Base-by-base conservation (phyloP, 2,113 vertebrate genomes). In the Oreochromis niloticus region DNA sequence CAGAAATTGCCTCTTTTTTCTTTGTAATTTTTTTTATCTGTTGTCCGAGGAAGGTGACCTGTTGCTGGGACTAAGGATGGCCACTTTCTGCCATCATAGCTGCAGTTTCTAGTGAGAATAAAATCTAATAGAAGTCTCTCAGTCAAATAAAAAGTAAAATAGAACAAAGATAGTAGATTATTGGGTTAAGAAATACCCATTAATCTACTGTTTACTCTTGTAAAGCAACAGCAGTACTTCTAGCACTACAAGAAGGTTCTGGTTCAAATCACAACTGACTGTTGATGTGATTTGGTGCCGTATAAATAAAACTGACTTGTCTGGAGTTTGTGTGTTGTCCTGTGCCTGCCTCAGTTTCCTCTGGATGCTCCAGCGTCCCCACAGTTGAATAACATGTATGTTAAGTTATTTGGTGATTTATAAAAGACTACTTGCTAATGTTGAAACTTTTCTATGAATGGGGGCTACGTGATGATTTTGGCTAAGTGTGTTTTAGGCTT, bases 1-100 rank as follows among this genome's bases (percentile, higher is more conserved):
- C 39, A n/a, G 54, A 57, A 86, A 86, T n/a, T 17, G 80, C 73
- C 75, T 88, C 36, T 39, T 82, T 80, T 46, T 84, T 46, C 7
- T 50, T 84, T 63, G 19, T 71, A 4, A 1, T 16, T 81, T 83
- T 8, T 91, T 81, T 56, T 80, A 84, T 88, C 48, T 86, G 43
- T 82, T 86, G 1, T 88, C 12, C 2, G 32, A 80, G 83, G 85
- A 92, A 94, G 92, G 92, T 93, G 85, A 91, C 88, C 91, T 89
- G 81, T 88, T 85, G 63, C 36, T 56, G 4, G 17, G 14, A 66
- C 84, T 6, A 4, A 80, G 71, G 83, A 39, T 24, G 36, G 80
- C n/a, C n/a, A 43, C 81, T 83, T 80, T 39, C 80, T 68, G 84
- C n/a, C 48, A 57, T 36, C 48, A 2, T 55, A 30, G 54, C 32